Conservation (phyloP, 2,797 vertebrate genomes). For the Enteromius treurensis region DNA sequence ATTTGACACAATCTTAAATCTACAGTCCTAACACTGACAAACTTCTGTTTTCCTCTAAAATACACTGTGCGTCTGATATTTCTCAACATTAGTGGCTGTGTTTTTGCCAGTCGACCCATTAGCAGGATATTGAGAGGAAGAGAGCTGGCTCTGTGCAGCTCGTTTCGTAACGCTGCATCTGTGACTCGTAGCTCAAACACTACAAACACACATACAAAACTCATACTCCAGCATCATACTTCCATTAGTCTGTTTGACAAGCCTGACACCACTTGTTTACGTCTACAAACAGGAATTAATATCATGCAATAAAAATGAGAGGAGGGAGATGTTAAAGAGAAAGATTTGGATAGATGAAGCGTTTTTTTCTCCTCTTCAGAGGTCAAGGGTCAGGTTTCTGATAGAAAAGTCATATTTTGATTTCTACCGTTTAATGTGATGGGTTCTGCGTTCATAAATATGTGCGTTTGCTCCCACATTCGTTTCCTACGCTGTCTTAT, state of each 20-base stretch:
- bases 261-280: conserved; percentile 59
- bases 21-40: neutral
- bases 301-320: conserved; percentile 36
- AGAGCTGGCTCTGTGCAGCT: conserved; percentile 41
- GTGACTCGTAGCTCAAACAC: conserved; percentile 47
- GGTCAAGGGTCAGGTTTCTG: neutral
- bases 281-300: conserved; percentile 54
- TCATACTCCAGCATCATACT: conserved; percentile 46
- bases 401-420: neutral
- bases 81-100: conserved; percentile 41
- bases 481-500: conserved; percentile 25
- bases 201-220: conserved; percentile 32
- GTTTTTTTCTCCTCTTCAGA: conserved; percentile 28
- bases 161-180: conserved; percentile 52
- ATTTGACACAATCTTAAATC: neutral
- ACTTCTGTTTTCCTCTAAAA: conserved; percentile 2
- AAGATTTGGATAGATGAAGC: conserved; percentile 34
- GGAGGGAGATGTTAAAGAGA: conserved; percentile 1
- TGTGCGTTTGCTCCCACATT: neutral
- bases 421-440: conserved; percentile 17
- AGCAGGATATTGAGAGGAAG: conserved; percentile 47
- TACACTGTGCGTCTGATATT: neutral
- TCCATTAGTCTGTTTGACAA: conserved; percentile 59
- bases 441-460: neutral
- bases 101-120: conserved; percentile 54